Conservation (phyloP, 2,113 vertebrate genomes). For the Crotalus horridus region DNA sequence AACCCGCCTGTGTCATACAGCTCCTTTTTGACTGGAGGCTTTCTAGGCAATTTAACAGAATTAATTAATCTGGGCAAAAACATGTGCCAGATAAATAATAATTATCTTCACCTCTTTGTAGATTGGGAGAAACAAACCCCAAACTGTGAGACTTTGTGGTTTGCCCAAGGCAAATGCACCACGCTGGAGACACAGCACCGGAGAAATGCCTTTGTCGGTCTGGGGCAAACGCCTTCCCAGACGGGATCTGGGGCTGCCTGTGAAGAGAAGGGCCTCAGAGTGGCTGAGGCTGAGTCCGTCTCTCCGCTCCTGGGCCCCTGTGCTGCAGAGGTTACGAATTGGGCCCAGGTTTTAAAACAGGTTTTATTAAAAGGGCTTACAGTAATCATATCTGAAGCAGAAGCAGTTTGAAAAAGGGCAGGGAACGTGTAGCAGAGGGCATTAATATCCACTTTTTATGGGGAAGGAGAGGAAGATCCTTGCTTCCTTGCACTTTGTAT, state of each 20-base stretch:
- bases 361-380: background rate
- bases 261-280: background rate
- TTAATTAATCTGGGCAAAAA: slow-evolving; percentile 62
- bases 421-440: background rate
- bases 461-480: background rate
- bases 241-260: background rate
- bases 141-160: slow-evolving; percentile 47
- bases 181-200: slow-evolving; percentile 20
- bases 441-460: background rate
- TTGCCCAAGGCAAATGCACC: slow-evolving; percentile 49
- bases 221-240: slow-evolving; percentile 29
- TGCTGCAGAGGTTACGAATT: background rate
- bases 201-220: slow-evolving; percentile 4
- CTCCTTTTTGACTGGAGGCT: slow-evolving; percentile 36
- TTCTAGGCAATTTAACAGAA: slow-evolving; percentile 52
- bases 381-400: background rate
- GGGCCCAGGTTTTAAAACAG: background rate
- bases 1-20: slow-evolving; percentile 18
- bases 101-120: slow-evolving; percentile 55
- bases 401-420: background rate
- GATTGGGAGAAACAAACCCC: slow-evolving; percentile 57
- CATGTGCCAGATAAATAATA: slow-evolving; percentile 34
- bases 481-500: too few relatives aligned
- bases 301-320: background rate
- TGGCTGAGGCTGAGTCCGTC: background rate